phyloP scores from a whole-genome alignment of 2,113 vertebrate genomes.

The pig (Sus scrofa) region DNA sequence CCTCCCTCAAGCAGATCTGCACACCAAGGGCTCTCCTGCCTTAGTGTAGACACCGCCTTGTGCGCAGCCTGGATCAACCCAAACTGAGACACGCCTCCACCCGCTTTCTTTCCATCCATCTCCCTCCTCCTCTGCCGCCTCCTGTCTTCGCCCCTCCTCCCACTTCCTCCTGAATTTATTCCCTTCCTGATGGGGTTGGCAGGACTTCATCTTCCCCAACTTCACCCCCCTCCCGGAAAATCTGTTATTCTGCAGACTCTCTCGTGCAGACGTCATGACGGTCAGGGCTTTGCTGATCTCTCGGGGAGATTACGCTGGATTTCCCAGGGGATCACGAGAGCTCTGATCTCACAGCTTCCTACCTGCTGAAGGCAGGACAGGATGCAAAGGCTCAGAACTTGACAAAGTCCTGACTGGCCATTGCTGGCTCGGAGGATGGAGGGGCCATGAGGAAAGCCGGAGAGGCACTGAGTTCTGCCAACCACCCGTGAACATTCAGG shows the following conservation, averaged over 20 bases:
- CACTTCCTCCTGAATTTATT: neutral
- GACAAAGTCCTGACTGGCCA: neutral
- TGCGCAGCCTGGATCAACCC: neutral
- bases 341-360: no score
- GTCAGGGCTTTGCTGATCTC: neutral
- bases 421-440: neutral
- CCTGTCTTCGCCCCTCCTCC: neutral
- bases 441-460: no score
- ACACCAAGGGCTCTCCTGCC: no score
- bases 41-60: no score
- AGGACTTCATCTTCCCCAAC: rapidly evolving
- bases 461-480: neutral
- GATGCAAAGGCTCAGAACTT: no score
- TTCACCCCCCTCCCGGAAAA: neutral
- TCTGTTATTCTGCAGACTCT: no score
- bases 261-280: neutral
- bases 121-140: no score
- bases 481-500: rapidly evolving
- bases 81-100: rapidly evolving
- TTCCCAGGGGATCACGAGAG: rapidly evolving
- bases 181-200: rapidly evolving
- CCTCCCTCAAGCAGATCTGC: no score
- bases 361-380: neutral
- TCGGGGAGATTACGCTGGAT: rapidly evolving
- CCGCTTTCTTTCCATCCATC: no score